Base-by-base conservation (phyloP, 2,888 invertebrate genomes). In the Chrysolina oricalcia region DNA sequence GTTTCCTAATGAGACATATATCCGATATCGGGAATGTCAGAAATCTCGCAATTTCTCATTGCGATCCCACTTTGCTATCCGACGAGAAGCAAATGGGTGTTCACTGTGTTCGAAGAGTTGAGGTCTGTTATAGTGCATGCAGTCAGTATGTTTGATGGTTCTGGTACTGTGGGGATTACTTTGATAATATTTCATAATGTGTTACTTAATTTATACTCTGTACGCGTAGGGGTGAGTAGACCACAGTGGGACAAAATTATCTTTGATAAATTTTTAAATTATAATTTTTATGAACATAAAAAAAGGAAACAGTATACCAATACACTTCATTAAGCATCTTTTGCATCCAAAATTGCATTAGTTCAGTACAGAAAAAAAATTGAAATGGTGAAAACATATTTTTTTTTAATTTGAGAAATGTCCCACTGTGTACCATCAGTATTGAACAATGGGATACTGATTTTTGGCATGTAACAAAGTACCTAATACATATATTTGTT, bases 1-100 rank as follows among this genome's bases (percentile, higher is more conserved):
- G 67, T 67, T 68, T 65, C 40, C 74, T 74, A 74, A 74, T 74
- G 74, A 71, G 74, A 72, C 65, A 53, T 65, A 63, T 46, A 72
- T 43, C 41, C 65, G 40, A 74, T 74, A 66, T 71, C 41, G 48
- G 65, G 53, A 62, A 68, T 68, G 71, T 27, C 67, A 17, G 62
- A 59, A 70, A 73, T 69, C 35, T 64, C 17, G 23, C 70, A 10
- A 23, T 59, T 59, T 59, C 19, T 59, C n/a, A 5, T n/a, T 59
- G n/a, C 59, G 15, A n/a, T 59, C 59, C 59, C 59, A 59, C 27
- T 59, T 17, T 10, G 70, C 19, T 64, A 15, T 27, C 23, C 15
- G 27, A 27, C 35, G 35, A 17, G 27, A 35, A 59, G 27, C 17
- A 19, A 11, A 53, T 11, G 13, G 53, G 43, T 8, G 35, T 35